Evolutionary conservation across 1,140 invertebrate genomes (phyloP).

Genomic region (Aphelinus certus): DNA sequence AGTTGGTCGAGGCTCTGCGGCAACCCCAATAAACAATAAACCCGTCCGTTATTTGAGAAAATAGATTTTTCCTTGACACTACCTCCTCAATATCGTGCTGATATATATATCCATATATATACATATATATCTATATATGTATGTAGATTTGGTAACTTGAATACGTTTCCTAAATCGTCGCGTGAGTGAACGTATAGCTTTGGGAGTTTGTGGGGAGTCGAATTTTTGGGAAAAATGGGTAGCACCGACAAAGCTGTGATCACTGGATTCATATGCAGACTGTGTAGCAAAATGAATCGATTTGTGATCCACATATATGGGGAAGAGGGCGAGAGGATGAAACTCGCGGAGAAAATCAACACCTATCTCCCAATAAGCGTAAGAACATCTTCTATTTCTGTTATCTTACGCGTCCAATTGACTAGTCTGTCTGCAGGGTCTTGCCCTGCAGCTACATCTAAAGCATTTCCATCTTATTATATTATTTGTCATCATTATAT

Average conservation of each 20-base stretch:
- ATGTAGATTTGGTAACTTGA: too few species aligned
- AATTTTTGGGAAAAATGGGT: slow-evolving; percentile 68
- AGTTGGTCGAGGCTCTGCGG: neutral
- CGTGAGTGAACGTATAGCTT: too few species aligned
- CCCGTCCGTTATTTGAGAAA: slow-evolving; percentile 20
- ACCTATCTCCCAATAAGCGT: slow-evolving; percentile 80
- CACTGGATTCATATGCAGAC: slow-evolving; percentile 80
- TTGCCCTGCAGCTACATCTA: neutral
- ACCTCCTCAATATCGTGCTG: too few species aligned
- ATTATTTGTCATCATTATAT: neutral
- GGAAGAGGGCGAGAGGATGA: slow-evolving; percentile 76
- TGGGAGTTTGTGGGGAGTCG: too few species aligned
- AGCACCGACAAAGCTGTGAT: slow-evolving; percentile 79
- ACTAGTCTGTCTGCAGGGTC: too few species aligned
- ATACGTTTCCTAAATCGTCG: too few species aligned
- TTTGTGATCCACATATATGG: slow-evolving; percentile 82
- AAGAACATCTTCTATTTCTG: slow-evolving; percentile 46
- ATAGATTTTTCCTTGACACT: slow-evolving; percentile 29
- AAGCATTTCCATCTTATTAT: slow-evolving; percentile 3
- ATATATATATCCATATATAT: too few species aligned
- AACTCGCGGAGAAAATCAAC: slow-evolving; percentile 79
- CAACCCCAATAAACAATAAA: slow-evolving; percentile 37
- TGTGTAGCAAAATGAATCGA: slow-evolving; percentile 82
- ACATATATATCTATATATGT: too few species aligned
- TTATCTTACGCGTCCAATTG: neutral